A percentile compares a stretch with the other conserved stretches of the same genome.
phyloP scores from a whole-genome alignment of 2,113 vertebrate species.

The Corythaeola cristata region DNA sequence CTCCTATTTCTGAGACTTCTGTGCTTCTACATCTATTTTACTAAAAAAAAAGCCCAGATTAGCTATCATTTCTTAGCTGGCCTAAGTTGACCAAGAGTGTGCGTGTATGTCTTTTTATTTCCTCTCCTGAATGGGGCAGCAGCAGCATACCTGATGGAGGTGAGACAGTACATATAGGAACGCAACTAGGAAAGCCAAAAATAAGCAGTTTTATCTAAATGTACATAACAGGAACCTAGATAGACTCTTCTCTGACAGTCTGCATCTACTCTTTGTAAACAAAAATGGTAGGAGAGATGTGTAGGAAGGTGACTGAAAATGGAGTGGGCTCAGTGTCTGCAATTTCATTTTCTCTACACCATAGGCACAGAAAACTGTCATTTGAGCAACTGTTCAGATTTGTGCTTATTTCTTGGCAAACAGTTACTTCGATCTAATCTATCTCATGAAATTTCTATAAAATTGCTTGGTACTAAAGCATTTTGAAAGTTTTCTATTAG shows the following conservation, averaged over 20 bases:
- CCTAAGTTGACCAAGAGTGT: background rate
- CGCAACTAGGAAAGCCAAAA: background rate
- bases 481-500: background rate
- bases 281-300: background rate
- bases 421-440: background rate
- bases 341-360: background rate
- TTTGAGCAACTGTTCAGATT: background rate
- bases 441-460: background rate
- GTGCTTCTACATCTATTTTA: background rate
- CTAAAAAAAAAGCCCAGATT: background rate
- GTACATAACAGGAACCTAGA: background rate
- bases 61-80: background rate
- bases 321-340: background rate
- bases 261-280: background rate
- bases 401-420: slow-evolving; percentile 13
- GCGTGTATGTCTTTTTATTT: background rate
- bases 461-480: background rate
- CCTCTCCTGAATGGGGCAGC: background rate
- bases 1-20: background rate
- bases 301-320: background rate
- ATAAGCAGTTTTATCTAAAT: background rate
- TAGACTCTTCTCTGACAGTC: background rate
- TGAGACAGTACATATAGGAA: background rate
- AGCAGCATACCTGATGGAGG: background rate
- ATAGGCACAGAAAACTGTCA: background rate